A percentile compares a stretch with the other conserved stretches of the same genome.
Evolutionary conservation across 2,888 invertebrate species (phyloP).

Genomic region (Macaria notata): DNA sequence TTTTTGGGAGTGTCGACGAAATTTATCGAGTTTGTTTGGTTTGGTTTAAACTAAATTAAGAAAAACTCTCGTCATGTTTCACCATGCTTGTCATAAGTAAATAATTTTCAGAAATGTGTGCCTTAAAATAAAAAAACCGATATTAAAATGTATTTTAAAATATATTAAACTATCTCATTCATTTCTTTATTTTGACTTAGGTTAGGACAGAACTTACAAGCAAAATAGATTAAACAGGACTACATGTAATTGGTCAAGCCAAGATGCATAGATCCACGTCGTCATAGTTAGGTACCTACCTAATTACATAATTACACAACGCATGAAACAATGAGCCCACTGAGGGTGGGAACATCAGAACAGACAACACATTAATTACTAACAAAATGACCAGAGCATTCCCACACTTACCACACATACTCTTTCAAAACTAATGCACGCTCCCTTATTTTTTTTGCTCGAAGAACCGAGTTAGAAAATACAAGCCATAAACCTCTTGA

Average conservation of each 20-base stretch:
- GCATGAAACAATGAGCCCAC: constrained; percentile 31
- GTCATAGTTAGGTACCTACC: constrained; percentile 27
- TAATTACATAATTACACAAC: constrained; percentile 33
- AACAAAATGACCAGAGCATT: constrained; percentile 31
- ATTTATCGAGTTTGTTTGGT: neutral
- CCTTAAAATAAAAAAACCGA: no score
- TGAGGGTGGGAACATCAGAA: constrained; percentile 33
- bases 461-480: constrained; percentile 29
- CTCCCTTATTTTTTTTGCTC: constrained; percentile 18
- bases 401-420: constrained; percentile 31
- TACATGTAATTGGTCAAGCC: constrained; percentile 31
- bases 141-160: no score
- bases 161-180: no score
- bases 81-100: no score
- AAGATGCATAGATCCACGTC: constrained; percentile 33
- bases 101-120: no score
- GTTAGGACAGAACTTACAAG: no score
- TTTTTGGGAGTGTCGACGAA: neutral
- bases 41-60: no score
- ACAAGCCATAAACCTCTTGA: constrained; percentile 31
- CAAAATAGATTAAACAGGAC: no score
- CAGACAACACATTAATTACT: constrained; percentile 30
- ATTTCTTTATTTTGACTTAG: no score
- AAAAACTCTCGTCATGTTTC: no score
- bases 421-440: constrained; percentile 28